phyloP scores from a whole-genome alignment of 2,888 invertebrate genomes.

The Mellilla xanthometata region DNA sequence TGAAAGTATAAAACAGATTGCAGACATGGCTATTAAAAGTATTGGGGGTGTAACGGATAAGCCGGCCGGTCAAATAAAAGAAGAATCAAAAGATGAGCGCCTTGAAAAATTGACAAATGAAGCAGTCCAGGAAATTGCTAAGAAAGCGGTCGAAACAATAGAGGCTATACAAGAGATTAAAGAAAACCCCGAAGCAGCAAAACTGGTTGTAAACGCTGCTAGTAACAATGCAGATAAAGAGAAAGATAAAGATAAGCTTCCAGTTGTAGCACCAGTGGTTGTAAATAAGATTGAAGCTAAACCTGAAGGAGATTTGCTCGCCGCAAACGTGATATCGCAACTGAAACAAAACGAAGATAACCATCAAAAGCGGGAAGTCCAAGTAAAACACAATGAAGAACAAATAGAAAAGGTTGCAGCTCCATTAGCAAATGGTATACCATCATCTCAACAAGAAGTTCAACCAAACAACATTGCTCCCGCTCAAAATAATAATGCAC shows the following conservation, averaged over 20 bases:
- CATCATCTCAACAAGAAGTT: not conserved
- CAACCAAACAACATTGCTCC: not conserved
- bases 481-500: not conserved
- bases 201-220: conserved; percentile 3
- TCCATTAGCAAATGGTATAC: not conserved
- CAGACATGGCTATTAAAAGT: conserved; percentile 72
- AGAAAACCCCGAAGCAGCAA: conserved; percentile 25
- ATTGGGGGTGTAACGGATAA: conserved; percentile 67
- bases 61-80: conserved; percentile 38
- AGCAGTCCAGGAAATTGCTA: conserved; percentile 75
- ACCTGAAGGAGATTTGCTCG: not conserved
- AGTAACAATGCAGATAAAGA: conserved; percentile 8
- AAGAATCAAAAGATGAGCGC: conserved; percentile 44
- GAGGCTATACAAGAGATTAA: conserved; percentile 73
- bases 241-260: conserved; percentile 2
- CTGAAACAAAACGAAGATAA: conserved; percentile 6
- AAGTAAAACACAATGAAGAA: conserved; percentile 17
- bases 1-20: conserved; percentile 77
- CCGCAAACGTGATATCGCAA: conserved; percentile 8
- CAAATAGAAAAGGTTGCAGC: conserved; percentile 1
- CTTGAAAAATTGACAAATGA: conserved; percentile 58
- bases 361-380: conserved; percentile 5
- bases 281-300: conserved; percentile 10
- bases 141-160: conserved; percentile 67
- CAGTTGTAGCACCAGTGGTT: conserved; percentile 2